Evolutionary conservation across 2,797 vertebrate species (phyloP), one percentile per base, ranked within the genome.

Genomic region (Nyctibius grandis): DNA sequence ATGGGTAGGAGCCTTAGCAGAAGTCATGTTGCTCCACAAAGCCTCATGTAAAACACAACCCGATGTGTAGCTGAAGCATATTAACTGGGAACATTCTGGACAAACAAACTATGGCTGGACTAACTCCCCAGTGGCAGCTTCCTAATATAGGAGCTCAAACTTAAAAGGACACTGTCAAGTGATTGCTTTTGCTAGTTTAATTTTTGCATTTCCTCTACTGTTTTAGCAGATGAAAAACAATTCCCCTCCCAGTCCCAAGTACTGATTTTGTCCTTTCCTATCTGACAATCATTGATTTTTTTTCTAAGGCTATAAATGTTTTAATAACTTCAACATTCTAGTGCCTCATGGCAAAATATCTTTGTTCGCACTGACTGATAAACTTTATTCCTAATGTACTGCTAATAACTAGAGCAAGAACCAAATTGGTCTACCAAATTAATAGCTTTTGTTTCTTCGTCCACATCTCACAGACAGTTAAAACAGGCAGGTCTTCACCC

Each of bases 311-410:
- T 89, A 93, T 95, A 97, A 96, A 97, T 96, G 89, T 96, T 97
- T 96, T 96, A 96, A 96, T 96, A 96, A 95, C 91, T 95, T 97
- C 91, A 94, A 90, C 81, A 95, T 94, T 82, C 87, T 93, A 96
- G 83, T 91, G 95, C 91, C 88, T 95, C 53, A 47, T 96, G 88
- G 96, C 92, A 90, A 97, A 96, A 96, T 95, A 89, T 86, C 77
- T 95, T 95, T 51, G 59, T 91, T 95, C 73, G 75, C 59, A 11
- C 53, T 86, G 97, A 93, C 91, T 91, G 80, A 88, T 95, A 94
- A 95, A 90, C 74, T 54, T 87, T 63, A 40, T 48, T 95, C 78
- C 86, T 91, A 95, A 93, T 73, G 64, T 83, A 73, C 76, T 85
- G 47, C 60, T 82, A 73, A 73, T 84, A 96, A 93, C 69, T 25